phyloP scores from a whole-genome alignment of 2,888 invertebrate species.

The Invenusta paracnida region DNA sequence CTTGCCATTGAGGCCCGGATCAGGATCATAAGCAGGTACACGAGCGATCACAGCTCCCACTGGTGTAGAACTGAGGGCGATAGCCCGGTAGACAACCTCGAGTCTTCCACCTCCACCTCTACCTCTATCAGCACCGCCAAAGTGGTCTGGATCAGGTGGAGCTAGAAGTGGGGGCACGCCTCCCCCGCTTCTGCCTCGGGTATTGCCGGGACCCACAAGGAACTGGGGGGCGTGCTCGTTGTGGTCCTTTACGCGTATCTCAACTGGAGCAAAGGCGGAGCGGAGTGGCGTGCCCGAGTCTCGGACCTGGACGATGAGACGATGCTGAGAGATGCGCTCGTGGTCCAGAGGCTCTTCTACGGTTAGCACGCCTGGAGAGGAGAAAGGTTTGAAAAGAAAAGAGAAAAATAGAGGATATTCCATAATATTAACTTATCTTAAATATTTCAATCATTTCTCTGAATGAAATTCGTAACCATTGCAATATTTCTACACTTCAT shows the following conservation, averaged over 20 bases:
- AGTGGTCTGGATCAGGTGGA: neutral
- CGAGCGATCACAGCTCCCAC: neutral
- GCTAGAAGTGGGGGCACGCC: neutral
- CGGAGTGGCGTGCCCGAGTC: neutral
- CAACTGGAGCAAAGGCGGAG: neutral
- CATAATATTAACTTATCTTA: too few species aligned
- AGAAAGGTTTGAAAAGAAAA: too few species aligned
- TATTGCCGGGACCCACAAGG: neutral
- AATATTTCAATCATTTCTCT: too few species aligned
- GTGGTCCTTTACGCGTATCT: neutral
- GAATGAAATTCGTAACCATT: too few species aligned
- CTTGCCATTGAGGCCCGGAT: neutral
- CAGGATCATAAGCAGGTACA: neutral
- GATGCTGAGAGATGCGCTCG: neutral
- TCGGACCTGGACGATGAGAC: neutral
- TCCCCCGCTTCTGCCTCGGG: neutral
- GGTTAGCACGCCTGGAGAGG: neutral
- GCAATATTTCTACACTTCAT: too few species aligned
- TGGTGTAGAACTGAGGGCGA: neutral
- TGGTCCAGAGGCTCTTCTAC: neutral
- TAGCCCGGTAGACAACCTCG: neutral
- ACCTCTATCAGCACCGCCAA: too few species aligned
- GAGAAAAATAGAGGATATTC: too few species aligned
- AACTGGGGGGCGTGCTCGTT: constrained; percentile 1
- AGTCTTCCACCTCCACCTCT: neutral